phyloP scores from a whole-genome alignment of 2,113 vertebrate genomes.

The Piliocolobus tephrosceles region DNA sequence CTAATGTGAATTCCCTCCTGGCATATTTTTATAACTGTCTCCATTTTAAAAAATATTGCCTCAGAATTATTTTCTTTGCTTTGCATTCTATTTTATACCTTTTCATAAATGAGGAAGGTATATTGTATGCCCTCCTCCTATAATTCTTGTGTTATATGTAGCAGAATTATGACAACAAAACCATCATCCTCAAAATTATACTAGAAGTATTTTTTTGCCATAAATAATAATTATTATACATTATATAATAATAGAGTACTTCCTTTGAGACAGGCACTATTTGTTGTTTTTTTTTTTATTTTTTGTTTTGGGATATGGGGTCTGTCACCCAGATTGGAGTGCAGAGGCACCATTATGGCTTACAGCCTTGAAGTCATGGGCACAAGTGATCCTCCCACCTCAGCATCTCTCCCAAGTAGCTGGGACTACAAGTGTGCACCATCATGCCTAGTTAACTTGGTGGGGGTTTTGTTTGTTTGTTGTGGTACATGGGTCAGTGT shows the following conservation, averaged over 20 bases:
- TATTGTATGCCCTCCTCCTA: background rate
- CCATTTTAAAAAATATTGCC: background rate
- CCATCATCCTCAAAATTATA: background rate
- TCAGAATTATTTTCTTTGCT: constrained; percentile 5
- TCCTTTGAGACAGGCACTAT: background rate
- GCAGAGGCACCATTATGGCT: no score
- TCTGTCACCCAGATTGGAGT: no score
- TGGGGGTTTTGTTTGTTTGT: background rate
- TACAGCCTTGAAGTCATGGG: background rate
- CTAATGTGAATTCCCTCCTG: constrained; percentile 59
- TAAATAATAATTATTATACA: background rate
- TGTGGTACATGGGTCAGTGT: no score
- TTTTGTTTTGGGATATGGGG: background rate
- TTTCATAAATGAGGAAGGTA: background rate
- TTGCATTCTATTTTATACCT: background rate
- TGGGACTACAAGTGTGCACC: background rate
- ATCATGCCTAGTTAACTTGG: background rate
- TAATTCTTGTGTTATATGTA: background rate
- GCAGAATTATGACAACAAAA: background rate
- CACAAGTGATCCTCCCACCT: background rate
- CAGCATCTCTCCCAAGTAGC: background rate
- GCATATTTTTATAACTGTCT: constrained; percentile 41
- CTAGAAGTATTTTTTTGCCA: background rate
- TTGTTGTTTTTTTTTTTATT: background rate
- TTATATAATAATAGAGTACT: background rate